Evolutionary conservation across 2,888 invertebrate species (phyloP).

Genomic region (Rhyacophila evoluta): DNA sequence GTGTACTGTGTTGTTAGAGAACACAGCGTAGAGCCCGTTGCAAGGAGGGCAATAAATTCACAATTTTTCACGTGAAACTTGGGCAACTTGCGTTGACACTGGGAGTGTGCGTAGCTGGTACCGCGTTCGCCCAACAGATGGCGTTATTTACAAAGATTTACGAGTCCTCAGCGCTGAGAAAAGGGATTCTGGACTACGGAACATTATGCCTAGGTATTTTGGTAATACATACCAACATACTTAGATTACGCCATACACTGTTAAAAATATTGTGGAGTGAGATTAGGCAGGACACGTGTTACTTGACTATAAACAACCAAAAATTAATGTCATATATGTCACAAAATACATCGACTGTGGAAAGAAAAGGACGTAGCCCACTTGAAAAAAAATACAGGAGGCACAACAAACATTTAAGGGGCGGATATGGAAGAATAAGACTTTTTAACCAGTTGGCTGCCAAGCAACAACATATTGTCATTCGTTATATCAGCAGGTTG

Average conservation of each 20-base stretch:
- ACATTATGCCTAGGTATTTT: background rate
- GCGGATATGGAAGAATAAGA: too few species aligned
- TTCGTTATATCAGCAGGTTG: too few species aligned
- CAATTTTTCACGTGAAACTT: conserved; percentile 22
- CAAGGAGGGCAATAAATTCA: conserved; percentile 8
- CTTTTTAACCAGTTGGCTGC: too few species aligned
- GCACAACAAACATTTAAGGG: too few species aligned
- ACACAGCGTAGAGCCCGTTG: background rate
- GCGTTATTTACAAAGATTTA: conserved; percentile 24
- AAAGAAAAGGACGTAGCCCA: too few species aligned
- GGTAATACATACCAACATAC: too few species aligned
- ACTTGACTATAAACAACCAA: background rate
- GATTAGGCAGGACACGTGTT: background rate
- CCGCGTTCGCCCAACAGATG: conserved; percentile 9
- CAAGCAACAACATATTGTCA: too few species aligned
- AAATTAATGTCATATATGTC: background rate
- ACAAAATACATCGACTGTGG: too few species aligned
- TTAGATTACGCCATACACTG: too few species aligned
- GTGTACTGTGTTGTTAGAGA: background rate
- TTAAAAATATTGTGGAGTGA: background rate
- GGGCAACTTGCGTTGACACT: conserved; percentile 13
- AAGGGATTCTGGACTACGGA: background rate
- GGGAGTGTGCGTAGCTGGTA: background rate
- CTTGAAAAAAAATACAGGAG: too few species aligned
- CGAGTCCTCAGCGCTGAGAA: background rate